These are phyloP conservation scores for Picus viridis DNA, from an alignment of 2,797 vertebrate genomes.

Conservation along the genomic window DNA sequence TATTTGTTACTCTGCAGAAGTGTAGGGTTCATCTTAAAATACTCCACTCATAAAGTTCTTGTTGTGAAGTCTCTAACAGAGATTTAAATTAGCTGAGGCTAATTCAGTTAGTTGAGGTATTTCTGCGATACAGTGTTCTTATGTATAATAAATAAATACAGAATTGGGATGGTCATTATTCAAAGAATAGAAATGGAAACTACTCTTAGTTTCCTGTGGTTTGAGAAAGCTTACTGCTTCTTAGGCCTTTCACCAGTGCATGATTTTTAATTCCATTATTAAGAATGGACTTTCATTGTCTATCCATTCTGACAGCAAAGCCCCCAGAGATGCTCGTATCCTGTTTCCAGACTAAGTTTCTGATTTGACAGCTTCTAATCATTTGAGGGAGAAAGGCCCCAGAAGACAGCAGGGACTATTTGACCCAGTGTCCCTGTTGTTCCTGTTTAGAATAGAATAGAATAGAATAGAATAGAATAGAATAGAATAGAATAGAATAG, in stretches of 20 bases:
- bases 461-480: no score
- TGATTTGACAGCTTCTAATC: background rate
- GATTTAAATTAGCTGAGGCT: background rate
- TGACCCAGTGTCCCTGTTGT: background rate
- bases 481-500: no score
- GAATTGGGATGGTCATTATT: background rate
- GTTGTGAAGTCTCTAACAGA: background rate
- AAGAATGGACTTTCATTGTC: background rate
- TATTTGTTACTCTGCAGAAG: background rate
- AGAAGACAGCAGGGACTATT: background rate
- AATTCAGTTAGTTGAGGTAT: background rate
- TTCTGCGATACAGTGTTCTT: background rate
- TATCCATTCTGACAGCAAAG: background rate
- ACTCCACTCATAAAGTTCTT: background rate
- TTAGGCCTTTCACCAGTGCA: background rate
- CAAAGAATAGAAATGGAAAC: background rate
- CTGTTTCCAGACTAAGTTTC: background rate
- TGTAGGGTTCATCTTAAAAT: background rate
- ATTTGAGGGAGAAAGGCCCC: background rate
- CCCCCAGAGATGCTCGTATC: background rate
- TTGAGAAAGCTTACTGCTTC: background rate
- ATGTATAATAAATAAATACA: background rate
- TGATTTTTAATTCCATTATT: background rate
- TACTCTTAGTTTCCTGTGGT: background rate
- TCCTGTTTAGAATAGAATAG: no score